These are phyloP conservation scores for Calycopis cecrops DNA, from an alignment of 1,140 invertebrate species.

Conservation along the genomic window DNA sequence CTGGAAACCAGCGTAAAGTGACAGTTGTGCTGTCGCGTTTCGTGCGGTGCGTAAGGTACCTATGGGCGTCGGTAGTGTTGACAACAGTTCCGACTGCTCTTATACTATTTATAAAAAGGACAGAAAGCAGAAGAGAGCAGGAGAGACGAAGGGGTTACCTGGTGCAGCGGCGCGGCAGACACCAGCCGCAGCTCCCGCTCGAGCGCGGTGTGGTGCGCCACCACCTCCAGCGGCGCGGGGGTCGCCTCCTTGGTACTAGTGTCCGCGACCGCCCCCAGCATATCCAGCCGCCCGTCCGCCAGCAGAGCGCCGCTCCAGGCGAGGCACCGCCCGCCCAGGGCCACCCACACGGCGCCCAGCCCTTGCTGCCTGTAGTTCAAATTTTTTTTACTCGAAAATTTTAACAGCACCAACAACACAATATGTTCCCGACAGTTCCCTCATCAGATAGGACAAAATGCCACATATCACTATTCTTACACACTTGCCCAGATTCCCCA, in stretches of 20 bases:
- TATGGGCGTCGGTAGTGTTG: too few relatives aligned
- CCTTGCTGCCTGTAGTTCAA: constrained; percentile 74
- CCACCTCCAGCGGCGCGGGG: constrained; percentile 42
- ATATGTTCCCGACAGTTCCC: too few relatives aligned
- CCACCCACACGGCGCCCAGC: constrained; percentile 69
- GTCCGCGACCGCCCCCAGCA: constrained; percentile 44
- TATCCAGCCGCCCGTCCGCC: constrained; percentile 77
- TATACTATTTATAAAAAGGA: too few relatives aligned
- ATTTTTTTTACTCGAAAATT: not conserved
- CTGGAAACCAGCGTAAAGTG: too few relatives aligned
- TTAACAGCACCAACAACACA: too few relatives aligned
- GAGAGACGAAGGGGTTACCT: too few relatives aligned
- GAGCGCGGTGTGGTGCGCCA: constrained; percentile 48
- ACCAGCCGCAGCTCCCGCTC: constrained; percentile 59
- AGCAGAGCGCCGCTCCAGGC: constrained; percentile 73
- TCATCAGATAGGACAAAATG: too few relatives aligned
- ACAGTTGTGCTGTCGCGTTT: too few relatives aligned
- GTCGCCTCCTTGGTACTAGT: constrained; percentile 33
- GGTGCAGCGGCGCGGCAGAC: constrained; percentile 50
- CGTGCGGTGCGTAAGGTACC: too few relatives aligned
- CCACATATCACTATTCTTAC: too few relatives aligned
- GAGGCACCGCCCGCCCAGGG: constrained; percentile 63
- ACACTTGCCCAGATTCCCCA: not conserved
- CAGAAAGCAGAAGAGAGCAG: too few relatives aligned
- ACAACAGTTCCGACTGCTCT: too few relatives aligned